phyloP scores from a whole-genome alignment of 2,797 vertebrate species.

The Pseudochromis fuscus region DNA sequence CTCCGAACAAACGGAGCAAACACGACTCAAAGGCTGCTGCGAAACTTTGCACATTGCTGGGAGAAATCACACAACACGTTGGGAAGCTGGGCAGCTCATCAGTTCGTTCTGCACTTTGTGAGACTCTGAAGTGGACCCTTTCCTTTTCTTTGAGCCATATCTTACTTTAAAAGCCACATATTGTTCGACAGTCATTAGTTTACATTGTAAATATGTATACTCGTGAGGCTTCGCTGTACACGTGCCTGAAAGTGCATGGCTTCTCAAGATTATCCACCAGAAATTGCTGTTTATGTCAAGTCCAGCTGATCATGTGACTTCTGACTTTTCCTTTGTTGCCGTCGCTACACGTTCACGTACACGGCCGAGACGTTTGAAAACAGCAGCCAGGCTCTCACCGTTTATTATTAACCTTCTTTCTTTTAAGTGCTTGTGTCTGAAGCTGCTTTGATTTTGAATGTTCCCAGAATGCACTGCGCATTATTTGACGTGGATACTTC shows the following conservation, averaged over 20 bases:
- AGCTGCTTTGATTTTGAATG: constrained; percentile 55
- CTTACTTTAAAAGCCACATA: constrained; percentile 14
- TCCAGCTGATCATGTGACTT: neutral
- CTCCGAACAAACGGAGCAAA: constrained; percentile 22
- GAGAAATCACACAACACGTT: constrained; percentile 3
- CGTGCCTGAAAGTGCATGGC: constrained; percentile 46
- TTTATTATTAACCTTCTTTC: constrained; percentile 6
- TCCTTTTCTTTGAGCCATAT: constrained; percentile 13
- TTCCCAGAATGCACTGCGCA: constrained; percentile 47
- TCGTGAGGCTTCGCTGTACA: constrained; percentile 26
- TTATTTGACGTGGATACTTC: constrained; percentile 55
- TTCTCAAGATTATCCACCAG: neutral
- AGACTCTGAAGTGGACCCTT: constrained; percentile 4
- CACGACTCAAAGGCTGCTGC: constrained; percentile 18
- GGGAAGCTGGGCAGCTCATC: neutral
- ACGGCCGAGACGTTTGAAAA: neutral
- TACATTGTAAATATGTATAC: constrained; percentile 64
- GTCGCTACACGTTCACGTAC: neutral
- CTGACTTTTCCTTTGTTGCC: neutral
- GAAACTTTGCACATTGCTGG: neutral
- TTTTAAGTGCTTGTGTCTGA: constrained; percentile 48
- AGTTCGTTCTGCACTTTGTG: constrained; percentile 27
- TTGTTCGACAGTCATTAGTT: constrained; percentile 34
- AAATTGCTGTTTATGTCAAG: neutral
- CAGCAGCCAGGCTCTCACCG: neutral